Evolutionary conservation across 1,140 invertebrate species (phyloP).

Genomic region (Solen grandis): DNA sequence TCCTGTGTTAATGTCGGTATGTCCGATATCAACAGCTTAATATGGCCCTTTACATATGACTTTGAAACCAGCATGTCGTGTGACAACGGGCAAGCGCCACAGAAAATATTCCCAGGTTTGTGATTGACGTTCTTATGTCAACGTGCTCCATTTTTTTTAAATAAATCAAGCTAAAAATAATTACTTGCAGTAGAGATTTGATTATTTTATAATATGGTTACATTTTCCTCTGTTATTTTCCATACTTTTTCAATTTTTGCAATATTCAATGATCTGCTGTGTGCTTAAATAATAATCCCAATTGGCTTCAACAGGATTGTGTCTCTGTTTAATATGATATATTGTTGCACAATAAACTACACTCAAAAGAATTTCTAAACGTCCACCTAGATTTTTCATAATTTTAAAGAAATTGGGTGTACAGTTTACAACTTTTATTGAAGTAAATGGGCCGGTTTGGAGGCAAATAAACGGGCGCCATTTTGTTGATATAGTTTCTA

Average conservation of each 20-base stretch:
- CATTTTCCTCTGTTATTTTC: neutral
- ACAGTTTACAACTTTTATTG: no score
- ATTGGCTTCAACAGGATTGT: neutral
- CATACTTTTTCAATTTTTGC: neutral
- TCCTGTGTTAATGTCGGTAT: neutral
- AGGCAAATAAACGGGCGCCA: no score
- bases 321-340: no score
- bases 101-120: neutral
- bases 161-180: neutral
- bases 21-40: neutral
- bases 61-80: neutral
- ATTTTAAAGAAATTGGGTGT: no score
- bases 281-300: neutral
- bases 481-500: no score
- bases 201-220: neutral
- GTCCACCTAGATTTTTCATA: no score
- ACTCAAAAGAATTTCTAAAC: no score
- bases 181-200: neutral
- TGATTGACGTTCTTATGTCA: neutral
- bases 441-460: no score
- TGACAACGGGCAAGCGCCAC: neutral
- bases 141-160: neutral
- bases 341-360: no score
- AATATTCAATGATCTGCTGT: no score
- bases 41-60: neutral